A percentile compares a stretch with the other conserved stretches of the same genome.
phyloP scores from a whole-genome alignment of 2,113 vertebrate species.

The Ctenodactylus gundi region DNA sequence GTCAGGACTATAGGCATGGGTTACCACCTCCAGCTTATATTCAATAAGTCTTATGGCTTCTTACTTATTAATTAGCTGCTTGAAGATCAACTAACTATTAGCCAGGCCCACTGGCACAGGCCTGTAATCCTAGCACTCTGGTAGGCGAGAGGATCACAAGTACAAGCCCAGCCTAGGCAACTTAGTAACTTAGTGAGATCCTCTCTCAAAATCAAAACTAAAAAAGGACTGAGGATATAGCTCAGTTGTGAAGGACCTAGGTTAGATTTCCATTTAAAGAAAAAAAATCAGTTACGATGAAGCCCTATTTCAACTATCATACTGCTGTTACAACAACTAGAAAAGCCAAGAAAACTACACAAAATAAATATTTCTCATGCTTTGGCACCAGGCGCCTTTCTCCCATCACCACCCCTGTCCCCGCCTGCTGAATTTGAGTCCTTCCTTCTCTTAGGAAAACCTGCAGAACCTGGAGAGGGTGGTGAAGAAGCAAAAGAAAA shows the following conservation, averaged over 20 bases:
- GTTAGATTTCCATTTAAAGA: no score
- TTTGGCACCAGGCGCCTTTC: not conserved
- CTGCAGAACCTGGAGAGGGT: slow-evolving; percentile 39
- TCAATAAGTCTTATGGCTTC: not conserved
- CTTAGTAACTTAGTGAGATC: no score
- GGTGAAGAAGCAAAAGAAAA: slow-evolving; percentile 40
- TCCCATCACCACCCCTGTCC: rapidly evolving
- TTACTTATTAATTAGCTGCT: not conserved
- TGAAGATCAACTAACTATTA: slow-evolving; percentile 12
- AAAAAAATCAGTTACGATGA: not conserved
- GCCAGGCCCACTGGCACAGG: no score
- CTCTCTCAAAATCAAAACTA: no score
- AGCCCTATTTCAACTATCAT: not conserved
- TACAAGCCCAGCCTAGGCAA: no score
- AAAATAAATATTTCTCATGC: not conserved
- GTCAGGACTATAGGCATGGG: no score
- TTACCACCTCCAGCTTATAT: no score
- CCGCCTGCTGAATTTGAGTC: not conserved
- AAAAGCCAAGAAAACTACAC: slow-evolving; percentile 19
- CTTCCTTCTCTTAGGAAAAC: not conserved
- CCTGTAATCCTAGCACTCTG: no score
- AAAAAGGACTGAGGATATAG: no score
- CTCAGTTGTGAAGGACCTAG: no score
- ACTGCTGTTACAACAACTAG: not conserved
- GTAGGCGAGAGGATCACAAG: no score